Conservation (phyloP, 2,888 invertebrate genomes). For the Geotrupes spiniger region DNA sequence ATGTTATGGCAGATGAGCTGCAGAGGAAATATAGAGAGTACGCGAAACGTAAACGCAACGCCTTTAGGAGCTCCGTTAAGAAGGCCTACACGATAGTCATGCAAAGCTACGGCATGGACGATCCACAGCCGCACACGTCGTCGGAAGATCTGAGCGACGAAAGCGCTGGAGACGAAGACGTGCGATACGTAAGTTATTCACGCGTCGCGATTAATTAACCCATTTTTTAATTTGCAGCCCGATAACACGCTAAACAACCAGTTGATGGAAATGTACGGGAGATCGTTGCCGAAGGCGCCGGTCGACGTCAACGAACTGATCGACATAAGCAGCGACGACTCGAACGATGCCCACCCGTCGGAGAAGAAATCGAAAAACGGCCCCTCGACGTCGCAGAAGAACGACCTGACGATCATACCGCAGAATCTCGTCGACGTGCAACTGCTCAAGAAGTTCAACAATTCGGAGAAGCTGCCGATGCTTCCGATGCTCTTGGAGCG, state of each 20-base stretch:
- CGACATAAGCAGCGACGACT: constrained; percentile 77
- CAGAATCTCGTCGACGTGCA: constrained; percentile 13
- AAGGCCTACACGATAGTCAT: constrained; percentile 73
- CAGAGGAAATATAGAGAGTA: constrained; percentile 77
- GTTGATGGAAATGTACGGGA: constrained; percentile 53
- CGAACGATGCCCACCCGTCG: constrained; percentile 55
- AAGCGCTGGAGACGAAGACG: constrained; percentile 43
- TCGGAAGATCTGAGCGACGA: constrained; percentile 61
- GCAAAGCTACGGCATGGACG: constrained; percentile 64
- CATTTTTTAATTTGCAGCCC: constrained; percentile 26
- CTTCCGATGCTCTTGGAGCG: constrained; percentile 12
- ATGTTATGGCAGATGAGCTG: constrained; percentile 77
- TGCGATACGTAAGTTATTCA: constrained; percentile 8
- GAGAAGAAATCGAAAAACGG: constrained; percentile 34
- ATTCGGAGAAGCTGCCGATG: not conserved
- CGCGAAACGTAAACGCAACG: constrained; percentile 71
- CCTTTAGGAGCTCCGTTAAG: constrained; percentile 77
- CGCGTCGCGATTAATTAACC: not conserved
- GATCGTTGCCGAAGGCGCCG: constrained; percentile 34
- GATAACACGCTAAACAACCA: constrained; percentile 46
- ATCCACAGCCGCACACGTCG: constrained; percentile 50
- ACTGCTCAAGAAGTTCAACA: constrained; percentile 23
- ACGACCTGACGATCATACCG: constrained; percentile 12
- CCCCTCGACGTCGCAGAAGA: constrained; percentile 52
- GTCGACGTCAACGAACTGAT: constrained; percentile 69